Base-by-base conservation (phyloP, 2,888 invertebrate genomes). In the Hypomecis atomaria region DNA sequence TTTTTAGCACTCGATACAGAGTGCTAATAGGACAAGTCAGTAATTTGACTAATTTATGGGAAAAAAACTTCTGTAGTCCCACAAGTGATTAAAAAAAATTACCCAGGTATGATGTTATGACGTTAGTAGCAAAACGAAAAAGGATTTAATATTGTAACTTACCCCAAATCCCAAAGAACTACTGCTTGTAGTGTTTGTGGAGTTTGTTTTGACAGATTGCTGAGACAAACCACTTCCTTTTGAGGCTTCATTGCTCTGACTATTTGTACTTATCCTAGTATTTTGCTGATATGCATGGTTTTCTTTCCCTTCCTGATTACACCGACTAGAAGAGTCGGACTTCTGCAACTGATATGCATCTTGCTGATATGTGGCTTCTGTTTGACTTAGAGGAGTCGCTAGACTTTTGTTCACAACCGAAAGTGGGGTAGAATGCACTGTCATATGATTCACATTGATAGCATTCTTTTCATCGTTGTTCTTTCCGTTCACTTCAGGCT, bases 361-460 rank as follows among this genome's bases (percentile, higher is more conserved):
- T 79, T 89, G 90, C 78, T 89, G 92, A 92, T 93, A 93, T 89
- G 94, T 88, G 65, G 90, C 82, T 86, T 87, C 93, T 58, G 87
- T 93, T 85, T 94, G 94, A 87, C 93, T 94, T 78, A 95, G 83
- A 62, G 95, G 94, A 44, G 94, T 95, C 23, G 95, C 95, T 69
- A 95, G 89, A 80, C 95, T 95, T 82, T 95, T 95, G 76, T 94
- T 95, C 56, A 94, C 93, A 74, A 91, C 89, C 66, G 93, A 93
- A 33, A 93, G 74, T 38, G 93, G 93, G 9, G 93, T 93, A 50
- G 93, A 93, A 83, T 93, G 93, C 55, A 94, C 93, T 11, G 94
- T 93, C 90, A 94, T 93, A 71, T 93, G 93, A 73, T 93, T 93
- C 4, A 92, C 85, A 66, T 88, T 89, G n/a, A 85, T 80, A 72